Evolutionary conservation across 2,888 invertebrate species (phyloP).

Genomic region (Machimus atricapillus): DNA sequence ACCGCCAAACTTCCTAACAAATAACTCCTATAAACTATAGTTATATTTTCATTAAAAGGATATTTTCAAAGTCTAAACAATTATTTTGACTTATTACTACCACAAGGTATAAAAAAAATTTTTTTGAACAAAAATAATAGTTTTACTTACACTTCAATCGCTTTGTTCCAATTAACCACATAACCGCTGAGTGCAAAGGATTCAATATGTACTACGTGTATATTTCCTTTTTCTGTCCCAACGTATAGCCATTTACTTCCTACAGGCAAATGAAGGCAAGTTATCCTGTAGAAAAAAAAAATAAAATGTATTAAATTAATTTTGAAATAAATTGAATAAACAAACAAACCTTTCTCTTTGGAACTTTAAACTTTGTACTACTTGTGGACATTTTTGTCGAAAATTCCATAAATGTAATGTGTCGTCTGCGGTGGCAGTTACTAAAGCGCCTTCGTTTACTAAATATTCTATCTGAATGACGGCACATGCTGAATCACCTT

Average conservation of each 20-base stretch:
- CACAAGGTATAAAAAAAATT: no score
- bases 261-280: constrained; percentile 92
- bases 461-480: constrained; percentile 93
- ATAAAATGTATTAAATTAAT: background rate
- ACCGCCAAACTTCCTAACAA: background rate
- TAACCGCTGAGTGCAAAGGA: constrained; percentile 96
- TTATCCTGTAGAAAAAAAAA: constrained; percentile 76
- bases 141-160: constrained; percentile 95
- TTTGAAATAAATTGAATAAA: background rate
- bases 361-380: constrained; percentile 97
- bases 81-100: no score
- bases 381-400: constrained; percentile 90
- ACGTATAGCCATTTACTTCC: constrained; percentile 99
- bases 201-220: constrained; percentile 96
- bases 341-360: constrained; percentile 88
- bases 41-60: no score
- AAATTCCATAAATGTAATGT: constrained; percentile 97
- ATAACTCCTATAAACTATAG: no score
- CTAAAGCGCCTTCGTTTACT: constrained; percentile 95
- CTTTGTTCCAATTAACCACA: constrained; percentile 99
- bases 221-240: constrained; percentile 97
- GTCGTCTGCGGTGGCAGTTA: constrained; percentile 96
- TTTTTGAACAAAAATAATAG: background rate
- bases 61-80: no score
- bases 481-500: constrained; percentile 64